A percentile compares a stretch with the other conserved stretches of the same genome.
phyloP scores from a whole-genome alignment of 1,140 invertebrate species.

The Thaumatotibia leucotreta region DNA sequence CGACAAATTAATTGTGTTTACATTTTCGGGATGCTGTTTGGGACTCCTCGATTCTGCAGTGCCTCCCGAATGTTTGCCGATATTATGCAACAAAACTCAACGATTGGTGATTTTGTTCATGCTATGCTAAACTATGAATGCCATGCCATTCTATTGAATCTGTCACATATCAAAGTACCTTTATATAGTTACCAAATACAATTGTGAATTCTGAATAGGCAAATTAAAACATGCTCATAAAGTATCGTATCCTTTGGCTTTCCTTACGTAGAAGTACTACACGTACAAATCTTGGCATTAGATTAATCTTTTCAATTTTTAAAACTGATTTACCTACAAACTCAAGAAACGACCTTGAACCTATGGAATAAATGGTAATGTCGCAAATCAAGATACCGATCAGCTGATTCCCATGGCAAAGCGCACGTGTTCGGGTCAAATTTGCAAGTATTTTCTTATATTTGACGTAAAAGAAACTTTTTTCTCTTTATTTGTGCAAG shows the following conservation, averaged over 20 bases:
- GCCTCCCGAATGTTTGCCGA: no score
- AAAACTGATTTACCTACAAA: not conserved
- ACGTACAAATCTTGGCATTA: slow-evolving; percentile 8
- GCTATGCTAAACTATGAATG: not conserved
- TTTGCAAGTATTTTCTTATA: slow-evolving; percentile 52
- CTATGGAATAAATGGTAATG: not conserved
- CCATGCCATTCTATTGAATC: not conserved
- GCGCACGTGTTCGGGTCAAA: slow-evolving; percentile 54
- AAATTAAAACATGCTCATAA: not conserved
- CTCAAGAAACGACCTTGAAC: not conserved
- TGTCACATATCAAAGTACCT: not conserved
- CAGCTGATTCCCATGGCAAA: slow-evolving; percentile 63
- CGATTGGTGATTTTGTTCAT: no score
- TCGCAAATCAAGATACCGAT: slow-evolving; percentile 21
- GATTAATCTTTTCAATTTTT: not conserved
- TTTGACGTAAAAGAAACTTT: slow-evolving; percentile 48
- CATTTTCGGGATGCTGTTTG: no score
- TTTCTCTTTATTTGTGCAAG: slow-evolving; percentile 54
- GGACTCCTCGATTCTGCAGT: no score
- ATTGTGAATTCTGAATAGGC: not conserved
- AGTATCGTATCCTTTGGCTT: not conserved
- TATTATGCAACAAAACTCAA: no score
- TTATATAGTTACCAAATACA: no score
- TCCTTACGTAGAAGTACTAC: not conserved
- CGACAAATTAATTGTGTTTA: no score